These are phyloP conservation scores for Caenorhabditis brenneri DNA, from an alignment of 1,140 invertebrate species.

Conservation along the genomic window DNA sequence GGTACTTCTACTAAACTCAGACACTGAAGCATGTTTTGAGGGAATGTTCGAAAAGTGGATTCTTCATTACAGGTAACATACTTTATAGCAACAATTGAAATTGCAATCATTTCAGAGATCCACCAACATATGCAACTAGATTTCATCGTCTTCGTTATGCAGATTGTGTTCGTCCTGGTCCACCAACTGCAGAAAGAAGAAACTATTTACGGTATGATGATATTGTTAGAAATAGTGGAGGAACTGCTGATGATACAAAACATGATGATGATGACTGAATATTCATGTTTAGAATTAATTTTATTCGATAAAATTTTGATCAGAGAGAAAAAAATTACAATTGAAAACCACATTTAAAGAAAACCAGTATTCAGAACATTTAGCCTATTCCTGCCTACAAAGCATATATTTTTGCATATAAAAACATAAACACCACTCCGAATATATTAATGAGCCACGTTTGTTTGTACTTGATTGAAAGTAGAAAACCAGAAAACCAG, in stretches of 20 bases:
- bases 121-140: constrained; percentile 51
- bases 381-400: background rate
- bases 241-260: background rate
- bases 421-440: background rate
- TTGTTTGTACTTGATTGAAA: background rate
- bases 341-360: background rate
- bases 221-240: constrained; percentile 27
- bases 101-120: constrained; percentile 56
- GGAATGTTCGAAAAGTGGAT: constrained; percentile 58
- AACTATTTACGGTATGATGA: constrained; percentile 38
- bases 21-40: constrained; percentile 55
- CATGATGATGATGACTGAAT: background rate
- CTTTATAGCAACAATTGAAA: background rate
- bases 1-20: constrained; percentile 55
- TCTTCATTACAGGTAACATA: constrained; percentile 50
- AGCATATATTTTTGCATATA: background rate
- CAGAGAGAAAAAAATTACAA: no score
- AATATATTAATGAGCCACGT: background rate
- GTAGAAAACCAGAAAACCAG: background rate
- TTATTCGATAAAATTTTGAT: no score
- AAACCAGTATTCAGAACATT: no score
- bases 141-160: constrained; percentile 55
- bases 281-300: background rate
- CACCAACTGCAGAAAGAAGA: constrained; percentile 7
- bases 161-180: constrained; percentile 50